Conservation (phyloP, 2,113 vertebrate genomes). For the Myotis yumanensis region DNA sequence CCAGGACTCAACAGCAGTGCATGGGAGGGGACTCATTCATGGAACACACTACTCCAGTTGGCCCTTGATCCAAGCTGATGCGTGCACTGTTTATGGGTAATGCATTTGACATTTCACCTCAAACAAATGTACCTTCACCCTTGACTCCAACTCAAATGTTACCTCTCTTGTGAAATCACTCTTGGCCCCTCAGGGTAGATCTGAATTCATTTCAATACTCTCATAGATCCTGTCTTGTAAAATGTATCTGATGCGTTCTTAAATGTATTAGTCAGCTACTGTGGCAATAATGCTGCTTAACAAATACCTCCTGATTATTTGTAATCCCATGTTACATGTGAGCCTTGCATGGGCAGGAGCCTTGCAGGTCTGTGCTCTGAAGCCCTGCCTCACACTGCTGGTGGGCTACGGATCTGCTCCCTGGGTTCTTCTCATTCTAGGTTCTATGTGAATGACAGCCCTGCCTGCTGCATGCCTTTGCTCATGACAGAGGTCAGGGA, state of each 20-base stretch:
- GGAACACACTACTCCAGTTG: background rate
- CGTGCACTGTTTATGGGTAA: too few relatives aligned
- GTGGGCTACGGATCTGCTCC: background rate
- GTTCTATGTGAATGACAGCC: background rate
- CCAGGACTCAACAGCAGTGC: background rate
- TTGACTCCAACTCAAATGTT: background rate
- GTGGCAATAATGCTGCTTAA: background rate
- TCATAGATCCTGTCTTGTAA: background rate
- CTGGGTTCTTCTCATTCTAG: background rate
- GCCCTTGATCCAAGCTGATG: background rate
- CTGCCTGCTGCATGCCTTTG: background rate
- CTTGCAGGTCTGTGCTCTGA: background rate
- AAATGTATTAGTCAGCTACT: background rate
- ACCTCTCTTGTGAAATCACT: background rate
- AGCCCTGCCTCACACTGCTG: background rate
- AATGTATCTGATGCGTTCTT: background rate
- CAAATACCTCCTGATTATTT: background rate
- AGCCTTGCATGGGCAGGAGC: background rate
- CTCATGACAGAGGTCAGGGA: background rate
- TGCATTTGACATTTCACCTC: background rate
- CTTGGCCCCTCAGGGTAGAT: background rate
- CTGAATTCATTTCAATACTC: background rate
- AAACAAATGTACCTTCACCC: background rate
- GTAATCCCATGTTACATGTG: accelerated
- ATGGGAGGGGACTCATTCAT: background rate